Percentiles rank a stretch among this genome's conserved stretches.
Evolutionary conservation across 2,888 invertebrate genomes (phyloP).

Genomic region (Bombylius discolor): DNA sequence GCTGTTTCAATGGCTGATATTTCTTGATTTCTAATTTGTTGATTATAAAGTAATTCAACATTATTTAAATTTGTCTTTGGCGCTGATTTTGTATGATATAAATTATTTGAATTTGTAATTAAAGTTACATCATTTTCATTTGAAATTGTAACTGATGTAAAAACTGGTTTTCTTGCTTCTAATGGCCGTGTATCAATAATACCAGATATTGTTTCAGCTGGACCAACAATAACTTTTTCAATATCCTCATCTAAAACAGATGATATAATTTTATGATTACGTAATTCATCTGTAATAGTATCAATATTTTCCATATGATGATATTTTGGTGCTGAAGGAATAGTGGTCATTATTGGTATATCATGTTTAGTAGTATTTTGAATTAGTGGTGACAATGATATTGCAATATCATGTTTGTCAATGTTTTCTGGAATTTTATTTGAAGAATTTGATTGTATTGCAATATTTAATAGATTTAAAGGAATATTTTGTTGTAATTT

Average conservation of each 20-base stretch:
- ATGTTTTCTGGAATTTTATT: constrained; percentile 15
- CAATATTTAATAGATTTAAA: background rate
- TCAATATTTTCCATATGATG: constrained; percentile 21
- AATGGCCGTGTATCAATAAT: constrained; percentile 49
- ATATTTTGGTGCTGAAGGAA: constrained; percentile 36
- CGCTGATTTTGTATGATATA: constrained; percentile 15
- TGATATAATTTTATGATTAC: constrained; percentile 24
- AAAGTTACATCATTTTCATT: constrained; percentile 7
- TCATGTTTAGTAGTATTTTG: too few relatives aligned
- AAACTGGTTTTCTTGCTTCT: constrained; percentile 29
- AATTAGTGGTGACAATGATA: background rate
- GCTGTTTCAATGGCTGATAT: too few relatives aligned
- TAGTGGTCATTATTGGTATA: constrained; percentile 15
- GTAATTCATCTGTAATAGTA: constrained; percentile 29
- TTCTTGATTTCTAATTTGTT: too few relatives aligned
- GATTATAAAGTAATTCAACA: too few relatives aligned
- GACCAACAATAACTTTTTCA: constrained; percentile 45
- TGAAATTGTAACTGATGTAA: constrained; percentile 5
- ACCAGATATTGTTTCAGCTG: constrained; percentile 59
- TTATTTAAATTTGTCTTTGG: constrained; percentile 12
- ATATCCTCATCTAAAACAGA: constrained; percentile 16
- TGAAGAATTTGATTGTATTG: constrained; percentile 6
- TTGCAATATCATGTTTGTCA: constrained; percentile 16
- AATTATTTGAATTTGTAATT: constrained; percentile 12
- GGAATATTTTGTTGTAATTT: constrained; percentile 8